A percentile compares a stretch with the other conserved stretches of the same genome.
phyloP scores from a whole-genome alignment of 2,888 invertebrate genomes.

The Conops quadrifasciatus region DNA sequence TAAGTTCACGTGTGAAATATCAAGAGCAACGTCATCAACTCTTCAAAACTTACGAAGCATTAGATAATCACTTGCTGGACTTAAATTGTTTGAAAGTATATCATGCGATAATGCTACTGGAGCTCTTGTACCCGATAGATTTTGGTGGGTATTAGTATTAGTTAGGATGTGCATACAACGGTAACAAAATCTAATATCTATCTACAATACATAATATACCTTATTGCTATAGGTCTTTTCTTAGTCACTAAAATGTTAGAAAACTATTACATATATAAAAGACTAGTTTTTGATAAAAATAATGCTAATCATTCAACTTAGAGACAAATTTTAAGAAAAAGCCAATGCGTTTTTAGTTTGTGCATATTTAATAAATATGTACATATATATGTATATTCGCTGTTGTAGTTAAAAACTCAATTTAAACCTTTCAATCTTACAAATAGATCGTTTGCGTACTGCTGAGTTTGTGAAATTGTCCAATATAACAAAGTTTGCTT shows the following conservation, averaged over 20 bases:
- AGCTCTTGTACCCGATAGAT: too few relatives aligned
- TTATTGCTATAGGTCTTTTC: not conserved
- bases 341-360: too few relatives aligned
- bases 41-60: slow-evolving; percentile 34
- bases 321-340: too few relatives aligned
- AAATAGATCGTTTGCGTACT: slow-evolving; percentile 43
- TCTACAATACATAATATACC: not conserved
- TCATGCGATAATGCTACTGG: slow-evolving; percentile 15
- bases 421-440: slow-evolving; percentile 9
- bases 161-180: not conserved
- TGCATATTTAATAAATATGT: too few relatives aligned
- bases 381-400: too few relatives aligned
- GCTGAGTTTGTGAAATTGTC: slow-evolving; percentile 46
- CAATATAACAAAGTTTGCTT: slow-evolving; percentile 43
- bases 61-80: too few relatives aligned
- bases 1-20: slow-evolving; percentile 32
- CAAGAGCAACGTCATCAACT: slow-evolving; percentile 38
- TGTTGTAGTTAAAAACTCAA: too few relatives aligned
- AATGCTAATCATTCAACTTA: too few relatives aligned
- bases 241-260: not conserved
- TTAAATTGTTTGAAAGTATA: too few relatives aligned
- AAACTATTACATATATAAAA: too few relatives aligned
- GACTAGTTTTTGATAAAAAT: too few relatives aligned
- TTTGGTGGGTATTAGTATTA: not conserved
- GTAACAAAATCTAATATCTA: not conserved